Percentiles rank a stretch among this genome's conserved stretches.
These are phyloP conservation scores for Tetraneura akinire DNA, from an alignment of 1,140 invertebrate genomes.

Conservation along the genomic window DNA sequence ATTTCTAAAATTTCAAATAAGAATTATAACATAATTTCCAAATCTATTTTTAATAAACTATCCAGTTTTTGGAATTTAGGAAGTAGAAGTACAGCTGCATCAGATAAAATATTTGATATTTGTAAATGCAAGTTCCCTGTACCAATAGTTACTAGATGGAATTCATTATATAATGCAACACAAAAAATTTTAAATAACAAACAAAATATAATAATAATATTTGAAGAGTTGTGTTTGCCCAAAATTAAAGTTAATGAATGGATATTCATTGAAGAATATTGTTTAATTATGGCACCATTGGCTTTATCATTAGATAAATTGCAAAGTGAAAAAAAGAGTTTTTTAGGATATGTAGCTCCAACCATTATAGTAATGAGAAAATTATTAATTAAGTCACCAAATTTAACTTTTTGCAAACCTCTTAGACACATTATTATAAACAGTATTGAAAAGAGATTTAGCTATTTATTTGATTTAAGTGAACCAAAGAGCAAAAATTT, in stretches of 20 bases:
- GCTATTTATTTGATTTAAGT: slow-evolving; percentile 11
- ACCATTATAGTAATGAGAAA: not conserved
- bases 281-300: not conserved
- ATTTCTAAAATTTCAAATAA: not conserved
- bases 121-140: slow-evolving; percentile 4
- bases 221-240: not conserved
- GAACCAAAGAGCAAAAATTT: not conserved
- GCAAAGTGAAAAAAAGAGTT: not conserved
- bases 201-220: not conserved
- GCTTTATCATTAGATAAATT: not conserved
- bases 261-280: slow-evolving; percentile 2
- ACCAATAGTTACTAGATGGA: not conserved
- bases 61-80: not conserved
- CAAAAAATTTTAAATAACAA: not conserved
- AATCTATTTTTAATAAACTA: not conserved
- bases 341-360: slow-evolving; percentile 1
- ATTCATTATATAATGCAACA: not conserved
- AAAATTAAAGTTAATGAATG: not conserved
- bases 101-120: not conserved
- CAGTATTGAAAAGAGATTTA: not conserved
- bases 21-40: not conserved
- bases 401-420: not conserved
- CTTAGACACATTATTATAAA: not conserved
- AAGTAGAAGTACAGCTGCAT: not conserved
- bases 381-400: not conserved